Percentiles rank a stretch among this genome's conserved stretches.
Conservation (phyloP, 2,797 vertebrate genomes). For the Rhinogobio ventralis region DNA sequence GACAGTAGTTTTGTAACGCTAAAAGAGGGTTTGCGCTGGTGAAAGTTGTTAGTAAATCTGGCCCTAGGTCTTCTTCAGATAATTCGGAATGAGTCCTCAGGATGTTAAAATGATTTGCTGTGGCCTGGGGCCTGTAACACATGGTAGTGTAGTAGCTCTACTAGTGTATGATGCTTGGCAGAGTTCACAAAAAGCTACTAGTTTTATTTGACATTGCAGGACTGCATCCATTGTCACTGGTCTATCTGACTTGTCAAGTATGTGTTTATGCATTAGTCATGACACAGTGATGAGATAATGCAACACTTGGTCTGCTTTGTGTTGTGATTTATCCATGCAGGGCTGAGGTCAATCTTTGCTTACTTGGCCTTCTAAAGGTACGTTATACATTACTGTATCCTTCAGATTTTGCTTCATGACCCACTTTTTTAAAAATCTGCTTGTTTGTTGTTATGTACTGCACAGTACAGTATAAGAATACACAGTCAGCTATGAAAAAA, state of each 20-base stretch:
- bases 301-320: not conserved
- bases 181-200: not conserved
- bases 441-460: not conserved
- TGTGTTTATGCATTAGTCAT: slow-evolving; percentile 8
- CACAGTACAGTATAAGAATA: not conserved
- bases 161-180: not conserved
- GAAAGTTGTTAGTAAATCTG: too few species aligned
- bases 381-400: not conserved
- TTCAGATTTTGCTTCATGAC: not conserved
- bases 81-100: not conserved
- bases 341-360: not conserved
- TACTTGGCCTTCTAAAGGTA: not conserved
- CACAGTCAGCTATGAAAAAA: not conserved
- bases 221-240: not conserved
- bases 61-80: not conserved
- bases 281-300: not conserved
- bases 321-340: slow-evolving; percentile 1
- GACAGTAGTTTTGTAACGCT: too few species aligned
- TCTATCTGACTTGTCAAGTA: not conserved
- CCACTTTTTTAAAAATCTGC: not conserved
- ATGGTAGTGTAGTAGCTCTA: not conserved
- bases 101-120: not conserved
- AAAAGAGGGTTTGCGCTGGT: too few species aligned
- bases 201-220: not conserved
- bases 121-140: not conserved